Percentiles rank a stretch among this genome's conserved stretches.
phyloP scores from a whole-genome alignment of 2,888 invertebrate genomes.

The Drosophila melanocephala region DNA sequence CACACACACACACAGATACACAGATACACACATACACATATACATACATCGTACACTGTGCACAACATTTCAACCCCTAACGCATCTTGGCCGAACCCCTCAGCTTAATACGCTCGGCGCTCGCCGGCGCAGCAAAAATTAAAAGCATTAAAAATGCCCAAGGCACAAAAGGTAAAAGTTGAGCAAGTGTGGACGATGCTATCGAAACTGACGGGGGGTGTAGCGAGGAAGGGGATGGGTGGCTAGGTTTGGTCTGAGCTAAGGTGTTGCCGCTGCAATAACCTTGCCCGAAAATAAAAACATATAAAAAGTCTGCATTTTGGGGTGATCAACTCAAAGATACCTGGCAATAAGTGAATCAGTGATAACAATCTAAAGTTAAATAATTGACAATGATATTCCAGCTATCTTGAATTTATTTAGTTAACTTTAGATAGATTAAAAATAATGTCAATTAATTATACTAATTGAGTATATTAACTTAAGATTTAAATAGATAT shows the following conservation, averaged over 20 bases:
- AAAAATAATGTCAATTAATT: neutral
- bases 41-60: neutral
- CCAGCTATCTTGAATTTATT: neutral
- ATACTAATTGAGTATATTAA: neutral
- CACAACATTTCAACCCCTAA: conserved; percentile 68
- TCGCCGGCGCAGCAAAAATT: conserved; percentile 72
- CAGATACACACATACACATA: neutral
- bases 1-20: conserved; percentile 30
- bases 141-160: conserved; percentile 79
- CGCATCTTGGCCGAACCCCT: conserved; percentile 48
- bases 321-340: conserved; percentile 25
- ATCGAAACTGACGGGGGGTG: conserved; percentile 11
- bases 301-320: neutral
- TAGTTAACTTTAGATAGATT: neutral
- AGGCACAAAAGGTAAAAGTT: conserved; percentile 52
- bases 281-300: conserved; percentile 48
- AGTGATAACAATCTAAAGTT: neutral
- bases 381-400: neutral
- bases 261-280: conserved; percentile 74
- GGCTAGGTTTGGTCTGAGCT: conserved; percentile 21
- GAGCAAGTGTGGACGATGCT: conserved; percentile 35
- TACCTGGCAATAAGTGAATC: conserved; percentile 19
- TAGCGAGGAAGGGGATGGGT: neutral
- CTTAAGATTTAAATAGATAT: neutral
- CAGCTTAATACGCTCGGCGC: conserved; percentile 3